Conservation (phyloP, 2,888 invertebrate genomes). For the Macaria notata region DNA sequence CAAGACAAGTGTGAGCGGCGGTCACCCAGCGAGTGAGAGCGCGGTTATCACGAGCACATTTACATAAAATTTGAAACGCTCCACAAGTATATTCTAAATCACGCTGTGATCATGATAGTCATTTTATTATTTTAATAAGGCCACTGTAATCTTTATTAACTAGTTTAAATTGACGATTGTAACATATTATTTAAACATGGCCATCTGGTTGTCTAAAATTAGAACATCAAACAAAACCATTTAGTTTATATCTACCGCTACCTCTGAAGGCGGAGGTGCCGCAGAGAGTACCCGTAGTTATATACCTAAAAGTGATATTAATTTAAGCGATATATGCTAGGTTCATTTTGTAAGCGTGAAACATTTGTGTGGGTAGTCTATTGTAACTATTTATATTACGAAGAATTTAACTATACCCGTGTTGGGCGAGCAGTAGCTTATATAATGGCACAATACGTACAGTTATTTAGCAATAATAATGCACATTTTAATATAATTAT, state of each 20-base stretch:
- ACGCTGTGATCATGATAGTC: conserved; percentile 34
- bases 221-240: conserved; percentile 39
- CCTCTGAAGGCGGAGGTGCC: conserved; percentile 35
- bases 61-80: conserved; percentile 9
- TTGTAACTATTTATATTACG: conserved; percentile 15
- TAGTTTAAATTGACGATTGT: conserved; percentile 29
- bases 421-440: conserved; percentile 44
- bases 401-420: conserved; percentile 31
- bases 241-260: conserved; percentile 38
- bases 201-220: conserved; percentile 42
- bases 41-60: conserved; percentile 13
- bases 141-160: conserved; percentile 6
- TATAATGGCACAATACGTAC: conserved; percentile 44
- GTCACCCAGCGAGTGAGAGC: conserved; percentile 30
- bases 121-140: conserved; percentile 21
- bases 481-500: conserved; percentile 40
- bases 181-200: conserved; percentile 35
- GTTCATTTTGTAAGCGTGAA: conserved; percentile 69
- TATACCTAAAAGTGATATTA: conserved; percentile 78
- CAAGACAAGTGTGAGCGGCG: conserved; percentile 20
- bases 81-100: conserved; percentile 16
- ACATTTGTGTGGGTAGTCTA: conserved; percentile 28
- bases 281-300: conserved; percentile 42
- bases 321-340: conserved; percentile 72
- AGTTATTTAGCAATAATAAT: conserved; percentile 32